Conservation (phyloP, 2,113 vertebrate genomes). For the Dicaeum eximium region DNA sequence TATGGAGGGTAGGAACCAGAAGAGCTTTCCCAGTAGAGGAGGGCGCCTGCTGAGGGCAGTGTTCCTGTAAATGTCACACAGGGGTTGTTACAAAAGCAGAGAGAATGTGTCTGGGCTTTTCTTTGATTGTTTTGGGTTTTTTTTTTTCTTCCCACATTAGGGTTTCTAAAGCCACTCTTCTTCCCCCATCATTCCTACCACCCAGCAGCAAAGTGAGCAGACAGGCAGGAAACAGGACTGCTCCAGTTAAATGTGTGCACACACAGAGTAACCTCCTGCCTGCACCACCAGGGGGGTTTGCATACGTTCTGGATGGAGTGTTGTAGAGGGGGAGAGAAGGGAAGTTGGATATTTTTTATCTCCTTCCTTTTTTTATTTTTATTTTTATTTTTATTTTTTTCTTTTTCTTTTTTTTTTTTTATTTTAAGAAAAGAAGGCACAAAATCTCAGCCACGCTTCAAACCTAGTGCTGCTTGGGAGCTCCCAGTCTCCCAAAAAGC, state of each 20-base stretch:
- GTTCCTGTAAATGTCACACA: slow-evolving; percentile 57
- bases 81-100: slow-evolving; percentile 66
- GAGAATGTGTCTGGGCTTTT: slow-evolving; percentile 16
- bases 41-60: slow-evolving; percentile 25
- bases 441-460: slow-evolving; percentile 64
- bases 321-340: not conserved
- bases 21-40: slow-evolving; percentile 39
- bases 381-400: not conserved
- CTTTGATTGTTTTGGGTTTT: not conserved
- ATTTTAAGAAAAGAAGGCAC: slow-evolving; percentile 61
- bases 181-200: not conserved
- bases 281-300: not conserved
- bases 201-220: not conserved
- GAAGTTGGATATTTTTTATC: not conserved
- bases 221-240: not conserved
- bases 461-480: slow-evolving; percentile 3
- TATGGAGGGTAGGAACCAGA: slow-evolving; percentile 43
- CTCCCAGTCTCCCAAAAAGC: not conserved
- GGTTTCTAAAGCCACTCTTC: slow-evolving; percentile 21
- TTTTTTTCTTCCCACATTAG: not conserved
- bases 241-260: not conserved
- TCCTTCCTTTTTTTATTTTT: not conserved
- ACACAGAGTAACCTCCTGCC: not conserved
- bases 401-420: not conserved
- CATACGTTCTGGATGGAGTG: not conserved